Percentiles rank a stretch among this genome's conserved stretches.
Conservation (phyloP, 2,888 invertebrate species). For the Ectropis crepuscularia region DNA sequence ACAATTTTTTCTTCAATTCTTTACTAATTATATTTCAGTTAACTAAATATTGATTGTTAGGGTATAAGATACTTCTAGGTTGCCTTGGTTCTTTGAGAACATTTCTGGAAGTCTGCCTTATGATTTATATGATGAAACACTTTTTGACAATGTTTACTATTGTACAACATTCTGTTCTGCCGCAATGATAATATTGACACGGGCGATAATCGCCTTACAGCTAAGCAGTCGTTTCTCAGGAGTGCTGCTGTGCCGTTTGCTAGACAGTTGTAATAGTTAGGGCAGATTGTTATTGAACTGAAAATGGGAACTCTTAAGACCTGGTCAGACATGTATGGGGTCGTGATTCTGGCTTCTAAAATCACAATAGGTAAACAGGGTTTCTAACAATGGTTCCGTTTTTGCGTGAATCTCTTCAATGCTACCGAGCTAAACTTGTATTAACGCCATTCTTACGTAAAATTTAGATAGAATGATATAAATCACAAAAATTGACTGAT, state of each 20-base stretch:
- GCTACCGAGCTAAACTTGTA: slow-evolving; percentile 17
- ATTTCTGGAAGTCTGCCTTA: slow-evolving; percentile 8
- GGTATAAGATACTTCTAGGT: slow-evolving; percentile 9
- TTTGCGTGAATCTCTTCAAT: slow-evolving; percentile 38
- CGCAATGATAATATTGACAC: slow-evolving; percentile 25
- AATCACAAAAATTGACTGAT: slow-evolving; percentile 32
- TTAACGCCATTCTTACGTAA: slow-evolving; percentile 25
- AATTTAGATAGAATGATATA: slow-evolving; percentile 23
- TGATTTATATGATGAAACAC: neutral
- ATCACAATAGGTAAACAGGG: slow-evolving; percentile 73
- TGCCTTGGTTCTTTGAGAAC: slow-evolving; percentile 10
- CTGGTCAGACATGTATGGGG: slow-evolving; percentile 7
- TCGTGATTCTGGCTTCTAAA: slow-evolving; percentile 9
- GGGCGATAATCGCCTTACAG: slow-evolving; percentile 24
- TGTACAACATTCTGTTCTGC: slow-evolving; percentile 35
- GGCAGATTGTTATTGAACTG: neutral
- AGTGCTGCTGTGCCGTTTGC: too few relatives aligned
- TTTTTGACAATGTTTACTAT: slow-evolving; percentile 9
- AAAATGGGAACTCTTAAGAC: slow-evolving; percentile 22
- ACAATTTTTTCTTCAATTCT: slow-evolving; percentile 19
- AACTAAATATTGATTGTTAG: slow-evolving; percentile 7
- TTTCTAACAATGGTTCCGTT: slow-evolving; percentile 59
- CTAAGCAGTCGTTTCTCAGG: neutral
- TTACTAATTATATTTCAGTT: slow-evolving; percentile 16
- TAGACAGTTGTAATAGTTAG: too few relatives aligned